Conservation (phyloP, 2,888 invertebrate species). For the Cryptus viduatorius region DNA sequence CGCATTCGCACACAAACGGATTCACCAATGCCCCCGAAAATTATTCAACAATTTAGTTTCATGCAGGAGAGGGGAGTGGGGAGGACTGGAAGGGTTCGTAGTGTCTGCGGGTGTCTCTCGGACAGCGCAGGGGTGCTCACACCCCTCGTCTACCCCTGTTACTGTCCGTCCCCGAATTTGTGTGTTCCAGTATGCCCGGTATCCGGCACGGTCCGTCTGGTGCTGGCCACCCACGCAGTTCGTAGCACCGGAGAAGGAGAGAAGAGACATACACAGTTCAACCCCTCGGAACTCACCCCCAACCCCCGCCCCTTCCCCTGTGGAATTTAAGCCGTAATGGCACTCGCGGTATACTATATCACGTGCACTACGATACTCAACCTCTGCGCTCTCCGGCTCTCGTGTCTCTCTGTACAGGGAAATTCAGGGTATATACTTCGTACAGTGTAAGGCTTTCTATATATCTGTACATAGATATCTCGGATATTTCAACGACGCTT, state of each 20-base stretch:
- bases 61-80: constrained; percentile 30
- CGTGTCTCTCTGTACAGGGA: constrained; percentile 28
- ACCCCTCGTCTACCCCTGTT: constrained; percentile 50
- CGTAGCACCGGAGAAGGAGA: constrained; percentile 42
- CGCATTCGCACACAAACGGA: constrained; percentile 6
- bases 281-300: constrained; percentile 46
- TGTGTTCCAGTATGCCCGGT: constrained; percentile 66
- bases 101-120: constrained; percentile 52
- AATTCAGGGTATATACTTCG: not conserved
- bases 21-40: constrained; percentile 56
- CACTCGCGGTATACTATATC: constrained; percentile 65
- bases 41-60: constrained; percentile 69
- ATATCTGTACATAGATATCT: constrained; percentile 5
- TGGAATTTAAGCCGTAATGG: constrained; percentile 71
- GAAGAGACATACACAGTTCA: constrained; percentile 29
- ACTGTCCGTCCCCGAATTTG: constrained; percentile 60
- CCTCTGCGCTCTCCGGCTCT: constrained; percentile 46
- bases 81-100: constrained; percentile 35
- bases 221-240: constrained; percentile 51
- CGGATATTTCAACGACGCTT: constrained; percentile 33
- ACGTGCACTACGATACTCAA: constrained; percentile 58
- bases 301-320: not conserved
- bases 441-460: not conserved
- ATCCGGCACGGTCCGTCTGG: constrained; percentile 66
- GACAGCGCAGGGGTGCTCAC: constrained; percentile 41